Base-by-base conservation (phyloP, 2,888 invertebrate genomes). In the Dryobotodes eremita region DNA sequence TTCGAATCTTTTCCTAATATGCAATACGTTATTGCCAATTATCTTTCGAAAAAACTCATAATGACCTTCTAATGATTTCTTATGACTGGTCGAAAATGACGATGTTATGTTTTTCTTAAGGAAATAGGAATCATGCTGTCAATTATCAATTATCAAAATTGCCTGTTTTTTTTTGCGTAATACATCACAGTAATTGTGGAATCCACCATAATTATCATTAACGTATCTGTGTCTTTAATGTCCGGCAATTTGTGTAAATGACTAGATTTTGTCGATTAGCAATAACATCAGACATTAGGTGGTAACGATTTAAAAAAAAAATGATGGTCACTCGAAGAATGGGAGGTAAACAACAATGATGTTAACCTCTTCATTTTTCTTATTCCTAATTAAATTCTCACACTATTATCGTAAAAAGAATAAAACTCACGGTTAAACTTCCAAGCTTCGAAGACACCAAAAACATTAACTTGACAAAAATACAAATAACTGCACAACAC, bases 401-500 rank as follows among this genome's bases (percentile, higher is more conserved):
- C 23, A 75, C 2, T 64, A 75, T 15, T 50, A 77, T 50, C 11
- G 13, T 23, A 59, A 78, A 59, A 75, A 73, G 36, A 73, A 71
- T 69, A 53, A 36, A 74, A 88, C 88, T 87, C 31, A 85, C 85
- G 55, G 71, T 59, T 50, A 62, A 55, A 76, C 64, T 80, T 75
- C 78, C 79, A 84, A 77, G 62, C 73, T 71, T 59, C 50, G 62
- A 71, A 31, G 36, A 26, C 75, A 85, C n/a, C 20, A 15, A 72
- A 85, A 88, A 88, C 86, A 88, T 88, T 59, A 76, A 87, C 86
- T 86, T 31, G 48, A 57, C 3, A 46, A 74, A 36, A 77, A 75
- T 76, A 77, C 71, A 79, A 79, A 79, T 79, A 87, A 89, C 87
- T 86, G 78, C 91, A 91, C 90, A 88, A 90, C 93, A 91, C 88